Base-by-base conservation (phyloP, 1,140 invertebrate genomes). In the Lepidurus couesii region DNA sequence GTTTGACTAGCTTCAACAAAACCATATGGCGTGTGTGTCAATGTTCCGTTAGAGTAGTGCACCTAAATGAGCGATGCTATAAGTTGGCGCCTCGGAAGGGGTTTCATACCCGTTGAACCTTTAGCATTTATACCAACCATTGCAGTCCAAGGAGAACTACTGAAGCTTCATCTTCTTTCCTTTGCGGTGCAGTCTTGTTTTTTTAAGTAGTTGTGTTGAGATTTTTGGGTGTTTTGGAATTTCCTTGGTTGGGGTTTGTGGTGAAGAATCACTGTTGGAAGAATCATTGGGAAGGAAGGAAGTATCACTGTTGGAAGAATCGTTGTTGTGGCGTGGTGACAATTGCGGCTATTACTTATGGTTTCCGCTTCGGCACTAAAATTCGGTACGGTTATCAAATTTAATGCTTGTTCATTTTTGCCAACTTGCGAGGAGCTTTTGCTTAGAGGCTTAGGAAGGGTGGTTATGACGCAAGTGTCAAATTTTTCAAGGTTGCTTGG, bases 1-100 rank as follows among this genome's bases (percentile, higher is more conserved):
- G n/a, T 65, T 65, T 65, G 53, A 65, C 9, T 21, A 65, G 34
- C 53, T 65, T 65, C 16, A 21, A 21, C 53, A 65, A 65, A n/a
- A 21, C 53, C 53, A 65, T 65, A 65, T 65, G 53, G 53, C 53
- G 53, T 65, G 16, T 65, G 16, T 65, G 53, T 65, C 53, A 9
- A 65, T 65, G 53, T 65, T 65, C 53, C 53, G 53, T 65, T 65
- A 65, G 53, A 65, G 21, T 4, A 65, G 53, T 65, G 53, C 21
- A 21, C 21, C 5, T 65, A 21, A n/a, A 65, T n/a, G 21, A n/a
- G 53, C 53, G 6, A 65, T n/a, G 21, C 16, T 65, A 21, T 21
- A 65, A 65, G 53, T 65, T 65, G 13, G 53, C 13, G 53, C 53
- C 7, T 65, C 3, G 16, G 6, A 21, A 16, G 21, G 53, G 13